phyloP scores from a whole-genome alignment of 2,888 invertebrate genomes.

The Tuta absoluta region DNA sequence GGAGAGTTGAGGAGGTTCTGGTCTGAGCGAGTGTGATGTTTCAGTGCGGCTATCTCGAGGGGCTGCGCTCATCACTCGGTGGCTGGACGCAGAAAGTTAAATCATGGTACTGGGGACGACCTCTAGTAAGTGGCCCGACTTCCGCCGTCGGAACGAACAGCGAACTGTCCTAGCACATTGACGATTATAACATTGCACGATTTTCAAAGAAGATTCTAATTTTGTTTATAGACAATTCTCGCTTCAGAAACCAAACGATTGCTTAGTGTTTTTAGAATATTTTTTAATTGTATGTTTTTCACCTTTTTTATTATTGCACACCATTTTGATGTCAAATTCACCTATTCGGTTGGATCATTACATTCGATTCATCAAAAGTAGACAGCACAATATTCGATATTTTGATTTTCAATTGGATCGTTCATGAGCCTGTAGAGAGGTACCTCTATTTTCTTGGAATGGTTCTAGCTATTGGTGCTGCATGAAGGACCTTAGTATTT shows the following conservation, averaged over 20 bases:
- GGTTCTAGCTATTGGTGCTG: slow-evolving; percentile 64
- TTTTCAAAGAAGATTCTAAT: slow-evolving; percentile 49
- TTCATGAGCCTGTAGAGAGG: slow-evolving; percentile 72
- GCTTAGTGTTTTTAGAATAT: slow-evolving; percentile 71
- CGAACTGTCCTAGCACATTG: slow-evolving; percentile 77
- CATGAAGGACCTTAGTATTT: slow-evolving; percentile 59
- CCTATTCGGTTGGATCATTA: slow-evolving; percentile 53
- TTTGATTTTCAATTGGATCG: slow-evolving; percentile 22
- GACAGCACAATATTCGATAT: slow-evolving; percentile 27
- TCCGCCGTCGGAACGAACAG: slow-evolving; percentile 68
- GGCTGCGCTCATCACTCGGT: slow-evolving; percentile 96
- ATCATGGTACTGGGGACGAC: slow-evolving; percentile 98
- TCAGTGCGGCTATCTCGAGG: slow-evolving; percentile 96
- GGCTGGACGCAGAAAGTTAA: slow-evolving; percentile 98
- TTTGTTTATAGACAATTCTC: slow-evolving; percentile 66
- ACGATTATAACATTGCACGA: slow-evolving; percentile 77
- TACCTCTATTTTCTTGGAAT: slow-evolving; percentile 62
- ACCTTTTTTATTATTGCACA: slow-evolving; percentile 74
- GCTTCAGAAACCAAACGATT: slow-evolving; percentile 71
- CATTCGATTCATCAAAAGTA: slow-evolving; percentile 44
- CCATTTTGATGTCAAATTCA: slow-evolving; percentile 71
- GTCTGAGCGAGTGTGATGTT: slow-evolving; percentile 83
- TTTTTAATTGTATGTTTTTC: slow-evolving; percentile 63
- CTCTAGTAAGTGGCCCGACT: slow-evolving; percentile 92
- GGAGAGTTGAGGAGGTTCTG: slow-evolving; percentile 50